Evolutionary conservation across 2,888 invertebrate genomes (phyloP).

Genomic region (Aspidapion aeneum): DNA sequence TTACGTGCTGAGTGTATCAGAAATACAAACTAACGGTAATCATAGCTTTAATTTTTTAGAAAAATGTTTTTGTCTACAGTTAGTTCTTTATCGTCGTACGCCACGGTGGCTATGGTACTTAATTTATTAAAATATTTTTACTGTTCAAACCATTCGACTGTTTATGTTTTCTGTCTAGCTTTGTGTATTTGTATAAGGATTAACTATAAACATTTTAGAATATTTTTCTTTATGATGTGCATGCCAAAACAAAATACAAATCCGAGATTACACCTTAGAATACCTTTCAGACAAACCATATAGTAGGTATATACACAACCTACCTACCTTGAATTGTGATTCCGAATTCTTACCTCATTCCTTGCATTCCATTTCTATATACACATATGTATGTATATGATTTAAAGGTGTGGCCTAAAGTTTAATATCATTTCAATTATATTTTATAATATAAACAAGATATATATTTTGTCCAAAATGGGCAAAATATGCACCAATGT

Average conservation of each 20-base stretch:
- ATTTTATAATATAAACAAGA: neutral
- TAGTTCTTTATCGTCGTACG: neutral
- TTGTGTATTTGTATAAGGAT: too few relatives aligned
- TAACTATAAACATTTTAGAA: too few relatives aligned
- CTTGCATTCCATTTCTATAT: constrained; percentile 41
- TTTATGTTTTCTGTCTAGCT: neutral
- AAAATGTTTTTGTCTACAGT: neutral
- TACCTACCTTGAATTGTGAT: constrained; percentile 9
- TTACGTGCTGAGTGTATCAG: neutral
- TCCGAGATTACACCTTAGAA: too few relatives aligned
- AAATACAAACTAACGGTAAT: neutral
- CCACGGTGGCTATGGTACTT: neutral
- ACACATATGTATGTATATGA: too few relatives aligned
- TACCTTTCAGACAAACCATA: neutral
- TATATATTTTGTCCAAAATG: neutral
- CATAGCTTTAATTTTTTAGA: neutral
- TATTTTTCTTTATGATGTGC: too few relatives aligned
- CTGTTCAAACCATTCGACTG: neutral
- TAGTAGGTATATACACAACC: neutral
- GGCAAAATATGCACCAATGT: neutral
- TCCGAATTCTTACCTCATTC: constrained; percentile 38
- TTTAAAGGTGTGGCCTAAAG: constrained; percentile 43
- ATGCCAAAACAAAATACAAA: too few relatives aligned
- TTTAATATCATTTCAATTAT: neutral
- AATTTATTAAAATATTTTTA: neutral